Percentiles rank a stretch among this genome's conserved stretches.
These are phyloP conservation scores for Sinonovacula constricta DNA, from an alignment of 1,140 invertebrate genomes.

Conservation along the genomic window DNA sequence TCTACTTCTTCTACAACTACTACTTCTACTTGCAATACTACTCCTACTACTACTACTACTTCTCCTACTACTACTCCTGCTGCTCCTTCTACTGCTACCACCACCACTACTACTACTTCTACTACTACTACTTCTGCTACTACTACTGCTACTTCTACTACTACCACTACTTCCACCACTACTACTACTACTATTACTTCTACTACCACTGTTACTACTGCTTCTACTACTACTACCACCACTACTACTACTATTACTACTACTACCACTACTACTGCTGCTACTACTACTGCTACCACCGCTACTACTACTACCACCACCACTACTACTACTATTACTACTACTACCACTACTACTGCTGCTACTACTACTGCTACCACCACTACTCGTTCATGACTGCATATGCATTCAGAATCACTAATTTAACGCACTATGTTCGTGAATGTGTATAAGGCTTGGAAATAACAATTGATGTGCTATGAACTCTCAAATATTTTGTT, in stretches of 20 bases:
- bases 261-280: constrained; percentile 4
- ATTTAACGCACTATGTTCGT: no score
- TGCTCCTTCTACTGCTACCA: constrained; percentile 4
- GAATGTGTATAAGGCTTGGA: no score
- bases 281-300: constrained; percentile 4
- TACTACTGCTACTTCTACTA: constrained; percentile 1
- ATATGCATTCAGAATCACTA: no score
- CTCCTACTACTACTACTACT: no score
- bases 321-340: constrained; percentile 4
- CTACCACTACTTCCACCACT: constrained; percentile 1
- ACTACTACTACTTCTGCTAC: no score
- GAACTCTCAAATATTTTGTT: no score
- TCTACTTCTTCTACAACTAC: no score
- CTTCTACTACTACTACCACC: constrained; percentile 1
- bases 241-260: constrained; percentile 4
- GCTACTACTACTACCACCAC: constrained; percentile 4
- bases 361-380: constrained; percentile 1
- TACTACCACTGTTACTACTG: no score
- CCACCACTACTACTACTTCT: constrained; percentile 1
- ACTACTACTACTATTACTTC: constrained; percentile 4
- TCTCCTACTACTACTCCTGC: no score
- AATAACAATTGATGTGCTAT: no score
- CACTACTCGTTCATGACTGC: no score
- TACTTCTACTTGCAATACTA: no score
- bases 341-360: background rate